Conservation (phyloP, 2,113 vertebrate genomes). For the Amblyopsis rosae region DNA sequence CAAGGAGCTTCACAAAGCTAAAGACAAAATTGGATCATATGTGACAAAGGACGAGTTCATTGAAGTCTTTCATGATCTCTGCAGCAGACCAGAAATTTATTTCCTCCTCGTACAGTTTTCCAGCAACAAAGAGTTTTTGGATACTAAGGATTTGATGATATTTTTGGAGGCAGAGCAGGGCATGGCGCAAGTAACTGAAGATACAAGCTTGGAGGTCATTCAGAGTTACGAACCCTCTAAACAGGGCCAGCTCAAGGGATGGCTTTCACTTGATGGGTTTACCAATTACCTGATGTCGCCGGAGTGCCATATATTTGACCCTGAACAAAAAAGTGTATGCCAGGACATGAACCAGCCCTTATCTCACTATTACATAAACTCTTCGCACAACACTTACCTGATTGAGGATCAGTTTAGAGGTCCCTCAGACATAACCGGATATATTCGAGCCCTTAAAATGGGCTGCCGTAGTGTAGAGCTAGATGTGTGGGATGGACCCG, state of each 20-base stretch:
- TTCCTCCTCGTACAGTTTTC: slow-evolving; percentile 99
- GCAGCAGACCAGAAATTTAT: slow-evolving; percentile 97
- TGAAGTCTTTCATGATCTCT: slow-evolving; percentile 98
- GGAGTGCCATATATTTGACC: slow-evolving; percentile 97
- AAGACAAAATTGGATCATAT: slow-evolving; percentile 83
- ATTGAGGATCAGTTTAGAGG: slow-evolving; percentile 98
- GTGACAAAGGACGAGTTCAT: slow-evolving; percentile 94
- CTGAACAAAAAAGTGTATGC: slow-evolving; percentile 93
- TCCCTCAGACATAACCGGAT: slow-evolving; percentile 97
- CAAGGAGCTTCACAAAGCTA: slow-evolving; percentile 94
- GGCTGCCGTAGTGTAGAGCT: slow-evolving; percentile 94
- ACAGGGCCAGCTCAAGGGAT: slow-evolving; percentile 90
- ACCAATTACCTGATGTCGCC: slow-evolving; percentile 95
- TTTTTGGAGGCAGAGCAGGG: slow-evolving; percentile 98
- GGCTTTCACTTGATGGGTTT: slow-evolving; percentile 95
- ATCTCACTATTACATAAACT: slow-evolving; percentile 97
- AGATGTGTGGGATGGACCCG: slow-evolving; percentile 96
- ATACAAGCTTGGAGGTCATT: slow-evolving; percentile 93
- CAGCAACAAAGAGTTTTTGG: slow-evolving; percentile 98
- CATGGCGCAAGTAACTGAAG: slow-evolving; percentile 93
- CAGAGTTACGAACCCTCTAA: slow-evolving; percentile 91
- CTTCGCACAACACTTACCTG: slow-evolving; percentile 97
- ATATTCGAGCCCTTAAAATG: slow-evolving; percentile 97
- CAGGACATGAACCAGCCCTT: slow-evolving; percentile 97
- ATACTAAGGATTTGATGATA: slow-evolving; percentile 98